These are phyloP conservation scores for Drosophila pseudotakahashii DNA, from an alignment of 2,888 invertebrate genomes.

Conservation along the genomic window DNA sequence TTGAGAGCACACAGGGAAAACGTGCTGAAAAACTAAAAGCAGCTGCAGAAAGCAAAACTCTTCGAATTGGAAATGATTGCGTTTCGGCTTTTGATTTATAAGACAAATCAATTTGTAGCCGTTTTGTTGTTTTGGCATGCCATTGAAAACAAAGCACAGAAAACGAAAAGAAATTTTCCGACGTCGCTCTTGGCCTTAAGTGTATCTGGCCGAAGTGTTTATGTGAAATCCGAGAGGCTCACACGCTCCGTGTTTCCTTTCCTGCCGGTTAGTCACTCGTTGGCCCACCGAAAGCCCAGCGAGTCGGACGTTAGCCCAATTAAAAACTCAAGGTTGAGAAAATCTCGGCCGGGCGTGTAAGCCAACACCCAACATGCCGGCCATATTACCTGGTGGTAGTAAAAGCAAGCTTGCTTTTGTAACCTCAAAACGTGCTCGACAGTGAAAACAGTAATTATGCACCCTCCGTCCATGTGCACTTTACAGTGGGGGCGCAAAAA, in stretches of 20 bases:
- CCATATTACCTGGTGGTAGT: conserved; percentile 18
- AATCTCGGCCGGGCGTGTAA: conserved; percentile 52
- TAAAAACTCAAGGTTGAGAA: conserved; percentile 73
- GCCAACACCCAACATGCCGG: conserved; percentile 35
- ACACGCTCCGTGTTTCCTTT: conserved; percentile 45
- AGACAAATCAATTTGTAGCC: conserved; percentile 69
- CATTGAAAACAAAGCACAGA: conserved; percentile 25
- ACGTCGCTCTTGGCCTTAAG: conserved; percentile 28
- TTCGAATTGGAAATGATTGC: conserved; percentile 26
- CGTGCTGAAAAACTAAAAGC: conserved; percentile 68
- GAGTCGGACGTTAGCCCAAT: conserved; percentile 62
- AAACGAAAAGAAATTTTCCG: conserved; percentile 26
- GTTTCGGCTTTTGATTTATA: conserved; percentile 57
- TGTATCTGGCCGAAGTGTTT: conserved; percentile 25
- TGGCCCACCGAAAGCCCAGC: conserved; percentile 10
- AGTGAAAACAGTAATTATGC: conserved; percentile 60
- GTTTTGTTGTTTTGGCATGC: conserved; percentile 52
- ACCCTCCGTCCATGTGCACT: conserved; percentile 4
- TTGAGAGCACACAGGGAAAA: conserved; percentile 40
- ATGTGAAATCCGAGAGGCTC: conserved; percentile 51
- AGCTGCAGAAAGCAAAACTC: conserved; percentile 43
- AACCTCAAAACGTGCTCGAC: conserved; percentile 74
- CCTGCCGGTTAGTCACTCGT: conserved; percentile 24
- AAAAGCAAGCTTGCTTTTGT: conserved; percentile 26
- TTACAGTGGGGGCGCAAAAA: conserved; percentile 1